Evolutionary conservation across 2,797 vertebrate species (phyloP), one percentile per base, ranked within the genome.

Genomic region (Ptychobarbus kaznakovi): DNA sequence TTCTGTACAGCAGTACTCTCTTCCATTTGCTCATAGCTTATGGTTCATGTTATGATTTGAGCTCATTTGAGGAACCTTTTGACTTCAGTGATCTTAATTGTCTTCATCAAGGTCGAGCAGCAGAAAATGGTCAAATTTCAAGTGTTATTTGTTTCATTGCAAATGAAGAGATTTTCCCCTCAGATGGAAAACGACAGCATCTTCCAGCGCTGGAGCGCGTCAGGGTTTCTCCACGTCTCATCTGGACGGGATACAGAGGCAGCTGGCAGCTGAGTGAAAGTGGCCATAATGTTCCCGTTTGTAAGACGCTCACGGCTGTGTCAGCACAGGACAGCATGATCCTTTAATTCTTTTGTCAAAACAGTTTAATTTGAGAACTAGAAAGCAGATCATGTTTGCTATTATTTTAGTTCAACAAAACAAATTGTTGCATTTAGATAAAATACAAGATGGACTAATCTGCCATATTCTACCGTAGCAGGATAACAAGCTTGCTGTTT

Each of bases 401-500:
- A 20, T 44, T 46, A 63, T 44, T 77, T 51, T 8, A 35, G 32
- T 40, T 51, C 20, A 46, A 38, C 63, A 81, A 46, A 32, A 56
- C 65, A 16, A 16, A n/a, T 49, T 49, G 25, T 51, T 80, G 42
- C 22, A 49, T 69, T 81, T 38, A 81, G 20, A 63, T 63, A 9
- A 69, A 53, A 3, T 38, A 15, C 1, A 18, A 16, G 51, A 73
- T 18, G 3, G 10, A 40, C 51, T 22, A 40, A 77, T 65, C 58
- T 80, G 66, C 65, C 40, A 25, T 72, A 20, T 11, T 32, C 11
- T 12, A 9, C 35, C 40, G 16, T 16, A 51, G 65, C 79, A 82
- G 85, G 80, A 85, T 84, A 69, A 82, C 35, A 18, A 61, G 44
- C 35, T 78, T 44, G 51, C 11, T 66, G 79, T 92, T 91, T 90